phyloP scores from a whole-genome alignment of 2,888 invertebrate genomes.

The Muscina levida region DNA sequence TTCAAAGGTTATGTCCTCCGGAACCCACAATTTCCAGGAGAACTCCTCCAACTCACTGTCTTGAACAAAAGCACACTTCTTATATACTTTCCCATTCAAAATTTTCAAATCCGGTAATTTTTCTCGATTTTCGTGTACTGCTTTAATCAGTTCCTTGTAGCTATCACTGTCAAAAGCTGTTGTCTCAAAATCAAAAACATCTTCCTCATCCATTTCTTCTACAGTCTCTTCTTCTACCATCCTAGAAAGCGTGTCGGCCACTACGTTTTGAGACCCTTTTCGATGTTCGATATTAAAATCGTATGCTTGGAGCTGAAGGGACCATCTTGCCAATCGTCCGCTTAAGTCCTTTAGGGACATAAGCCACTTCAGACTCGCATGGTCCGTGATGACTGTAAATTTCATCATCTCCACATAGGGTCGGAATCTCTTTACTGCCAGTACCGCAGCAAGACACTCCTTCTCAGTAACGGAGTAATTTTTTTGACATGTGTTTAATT shows the following conservation, averaged over 20 bases:
- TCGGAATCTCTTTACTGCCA: no score
- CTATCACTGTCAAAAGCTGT: not conserved
- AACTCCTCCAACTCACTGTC: not conserved
- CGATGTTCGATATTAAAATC: conserved; percentile 27
- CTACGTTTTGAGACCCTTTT: conserved; percentile 12
- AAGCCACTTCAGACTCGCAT: no score
- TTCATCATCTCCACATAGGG: no score
- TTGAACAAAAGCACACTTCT: not conserved
- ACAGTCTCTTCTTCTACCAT: not conserved
- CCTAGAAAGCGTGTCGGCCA: no score
- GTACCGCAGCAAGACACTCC: no score
- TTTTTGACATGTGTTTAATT: no score
- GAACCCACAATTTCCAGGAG: conserved; percentile 13
- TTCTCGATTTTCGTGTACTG: not conserved
- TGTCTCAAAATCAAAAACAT: no score
- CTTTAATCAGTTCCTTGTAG: not conserved
- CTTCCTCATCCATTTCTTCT: conserved; percentile 10
- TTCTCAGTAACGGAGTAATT: no score
- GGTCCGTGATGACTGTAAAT: no score
- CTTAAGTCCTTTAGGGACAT: no score
- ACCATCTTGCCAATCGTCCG: no score
- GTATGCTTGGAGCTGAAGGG: conserved; percentile 22
- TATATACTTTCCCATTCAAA: not conserved
- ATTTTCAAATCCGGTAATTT: conserved; percentile 4
- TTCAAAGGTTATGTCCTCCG: no score